These are phyloP conservation scores for Eilema griseolum DNA, from an alignment of 2,888 invertebrate genomes.

Conservation along the genomic window DNA sequence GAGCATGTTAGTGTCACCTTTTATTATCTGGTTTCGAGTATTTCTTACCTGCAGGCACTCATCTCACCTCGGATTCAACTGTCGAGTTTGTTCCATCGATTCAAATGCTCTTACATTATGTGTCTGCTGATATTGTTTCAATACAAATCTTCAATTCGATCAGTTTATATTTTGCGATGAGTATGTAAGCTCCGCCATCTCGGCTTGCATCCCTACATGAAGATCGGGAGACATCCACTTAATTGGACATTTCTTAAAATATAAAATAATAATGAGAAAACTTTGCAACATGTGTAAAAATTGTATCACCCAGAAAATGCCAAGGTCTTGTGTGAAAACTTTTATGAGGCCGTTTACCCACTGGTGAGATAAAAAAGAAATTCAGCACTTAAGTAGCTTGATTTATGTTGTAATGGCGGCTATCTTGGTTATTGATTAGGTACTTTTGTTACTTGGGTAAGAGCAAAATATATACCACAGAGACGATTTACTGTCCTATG, in stretches of 20 bases:
- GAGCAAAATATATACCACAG: neutral
- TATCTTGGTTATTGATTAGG: neutral
- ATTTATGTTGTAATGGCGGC: neutral
- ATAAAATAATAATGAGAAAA: neutral
- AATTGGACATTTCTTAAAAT: neutral
- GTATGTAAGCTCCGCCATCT: too few relatives aligned
- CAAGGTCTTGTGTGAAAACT: neutral
- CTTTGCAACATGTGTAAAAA: neutral
- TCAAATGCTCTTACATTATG: too few relatives aligned
- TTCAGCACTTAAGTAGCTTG: neutral
- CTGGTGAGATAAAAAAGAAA: neutral
- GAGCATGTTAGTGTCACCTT: too few relatives aligned
- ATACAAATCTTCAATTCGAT: too few relatives aligned
- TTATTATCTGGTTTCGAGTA: too few relatives aligned
- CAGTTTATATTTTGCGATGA: too few relatives aligned
- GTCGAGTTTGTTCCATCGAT: too few relatives aligned
- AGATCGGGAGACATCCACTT: too few relatives aligned
- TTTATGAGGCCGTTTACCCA: conserved; percentile 4
- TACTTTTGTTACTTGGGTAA: neutral
- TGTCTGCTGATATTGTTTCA: too few relatives aligned
- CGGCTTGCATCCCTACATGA: too few relatives aligned
- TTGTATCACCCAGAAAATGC: neutral
- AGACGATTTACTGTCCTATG: neutral
- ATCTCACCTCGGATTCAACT: too few relatives aligned
- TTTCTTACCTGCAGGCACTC: too few relatives aligned